A percentile compares a stretch with the other conserved stretches of the same genome.
These are phyloP conservation scores for Spatulosminthurus flaviceps DNA, from an alignment of 2,888 invertebrate genomes.

Conservation along the genomic window DNA sequence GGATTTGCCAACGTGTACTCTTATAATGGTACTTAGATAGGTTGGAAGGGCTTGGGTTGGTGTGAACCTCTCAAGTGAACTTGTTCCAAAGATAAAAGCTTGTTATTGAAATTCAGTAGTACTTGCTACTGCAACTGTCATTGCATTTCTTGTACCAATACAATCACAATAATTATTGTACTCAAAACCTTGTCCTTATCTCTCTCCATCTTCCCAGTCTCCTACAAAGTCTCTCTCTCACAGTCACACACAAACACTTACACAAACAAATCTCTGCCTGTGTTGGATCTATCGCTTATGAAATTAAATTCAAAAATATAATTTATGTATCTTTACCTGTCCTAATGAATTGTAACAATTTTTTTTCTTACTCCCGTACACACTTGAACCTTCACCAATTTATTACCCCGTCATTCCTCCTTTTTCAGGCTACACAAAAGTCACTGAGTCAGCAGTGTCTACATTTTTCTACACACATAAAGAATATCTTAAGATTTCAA, in stretches of 20 bases:
- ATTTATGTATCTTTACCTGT: constrained; percentile 8
- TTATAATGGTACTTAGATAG: no score
- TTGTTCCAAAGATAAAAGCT: not conserved
- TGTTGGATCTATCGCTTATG: no score
- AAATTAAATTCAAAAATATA: not conserved
- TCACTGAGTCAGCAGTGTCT: no score
- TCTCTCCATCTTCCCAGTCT: not conserved
- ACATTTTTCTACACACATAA: no score
- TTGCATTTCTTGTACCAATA: not conserved
- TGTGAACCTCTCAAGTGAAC: no score
- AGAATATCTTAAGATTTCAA: constrained; percentile 23
- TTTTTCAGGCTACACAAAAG: not conserved
- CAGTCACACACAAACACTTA: no score
- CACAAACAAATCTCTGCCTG: no score
- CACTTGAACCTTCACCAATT: not conserved
- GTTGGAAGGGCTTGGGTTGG: no score
- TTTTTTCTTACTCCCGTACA: not conserved
- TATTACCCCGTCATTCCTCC: not conserved
- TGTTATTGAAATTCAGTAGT: not conserved
- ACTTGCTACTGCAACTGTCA: not conserved
- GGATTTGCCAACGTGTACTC: not conserved
- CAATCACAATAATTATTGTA: not conserved
- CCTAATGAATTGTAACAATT: constrained; percentile 9
- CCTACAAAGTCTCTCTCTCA: no score
- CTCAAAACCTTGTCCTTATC: no score